Percentiles rank a stretch among this genome's conserved stretches.
These are phyloP conservation scores for Eidolon dupreanum DNA, from an alignment of 2,797 vertebrate genomes.

Conservation along the genomic window DNA sequence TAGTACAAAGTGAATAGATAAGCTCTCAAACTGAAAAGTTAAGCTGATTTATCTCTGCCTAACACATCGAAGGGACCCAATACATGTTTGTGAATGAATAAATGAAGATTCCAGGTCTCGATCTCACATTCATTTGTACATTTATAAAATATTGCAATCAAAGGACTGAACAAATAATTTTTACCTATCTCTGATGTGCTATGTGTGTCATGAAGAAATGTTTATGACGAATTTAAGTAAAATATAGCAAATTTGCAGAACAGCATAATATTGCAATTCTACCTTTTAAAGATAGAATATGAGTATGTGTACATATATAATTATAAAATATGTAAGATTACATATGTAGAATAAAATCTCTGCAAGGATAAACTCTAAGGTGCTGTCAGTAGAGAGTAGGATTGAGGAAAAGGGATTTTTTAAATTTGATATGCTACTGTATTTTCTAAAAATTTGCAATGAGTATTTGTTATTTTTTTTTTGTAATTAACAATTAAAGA, in stretches of 20 bases:
- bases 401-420: background rate
- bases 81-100: background rate
- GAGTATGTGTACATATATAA: background rate
- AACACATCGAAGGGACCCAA: background rate
- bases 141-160: background rate
- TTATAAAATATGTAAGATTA: background rate
- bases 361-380: background rate
- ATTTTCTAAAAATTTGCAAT: conserved; percentile 6
- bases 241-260: background rate
- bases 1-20: background rate
- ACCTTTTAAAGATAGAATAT: background rate
- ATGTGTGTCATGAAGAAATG: background rate
- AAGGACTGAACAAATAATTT: background rate
- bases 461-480: background rate
- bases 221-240: conserved; percentile 2
- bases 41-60: background rate
- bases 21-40: background rate
- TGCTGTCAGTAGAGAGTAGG: background rate
- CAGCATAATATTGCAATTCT: background rate
- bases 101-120: background rate
- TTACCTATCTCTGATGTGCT: background rate
- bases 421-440: background rate
- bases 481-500: conserved; percentile 22
- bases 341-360: background rate
- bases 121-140: background rate